Conservation (phyloP, 2,888 invertebrate species). For the Crossocerus cetratus region DNA sequence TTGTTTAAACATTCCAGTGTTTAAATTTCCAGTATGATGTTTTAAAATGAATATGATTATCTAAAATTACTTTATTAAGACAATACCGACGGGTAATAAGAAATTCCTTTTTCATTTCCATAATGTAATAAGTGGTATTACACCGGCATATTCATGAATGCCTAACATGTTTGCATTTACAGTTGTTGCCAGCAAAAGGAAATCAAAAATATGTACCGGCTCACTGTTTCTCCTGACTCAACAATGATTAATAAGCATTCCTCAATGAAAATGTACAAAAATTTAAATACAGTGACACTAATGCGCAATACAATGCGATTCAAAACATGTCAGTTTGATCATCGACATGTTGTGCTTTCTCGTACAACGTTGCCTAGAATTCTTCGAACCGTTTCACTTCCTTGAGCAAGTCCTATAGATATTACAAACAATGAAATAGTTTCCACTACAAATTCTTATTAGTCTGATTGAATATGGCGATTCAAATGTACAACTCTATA, state of each 20-base stretch:
- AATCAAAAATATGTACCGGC: constrained; percentile 40
- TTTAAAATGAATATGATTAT: no score
- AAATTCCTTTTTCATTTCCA: neutral
- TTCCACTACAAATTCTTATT: neutral
- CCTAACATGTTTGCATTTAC: neutral
- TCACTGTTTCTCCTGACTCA: constrained; percentile 32
- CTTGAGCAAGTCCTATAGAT: constrained; percentile 73
- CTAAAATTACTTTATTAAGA: no score
- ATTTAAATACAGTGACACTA: constrained; percentile 34
- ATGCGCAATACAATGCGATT: constrained; percentile 24
- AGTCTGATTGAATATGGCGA: neutral
- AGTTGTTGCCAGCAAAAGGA: constrained; percentile 33
- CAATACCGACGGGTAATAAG: neutral
- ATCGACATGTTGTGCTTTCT: constrained; percentile 48
- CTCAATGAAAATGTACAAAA: constrained; percentile 51
- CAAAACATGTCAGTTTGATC: constrained; percentile 40
- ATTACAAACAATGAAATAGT: constrained; percentile 29
- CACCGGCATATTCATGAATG: no score
- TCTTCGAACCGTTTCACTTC: constrained; percentile 71
- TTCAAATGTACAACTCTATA: neutral
- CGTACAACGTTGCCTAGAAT: constrained; percentile 52
- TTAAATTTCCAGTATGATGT: no score
- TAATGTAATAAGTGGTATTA: no score
- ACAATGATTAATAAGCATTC: constrained; percentile 27
- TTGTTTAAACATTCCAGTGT: no score